Base-by-base conservation (phyloP, 2,797 vertebrate species). In the Epinephelus coioides region DNA sequence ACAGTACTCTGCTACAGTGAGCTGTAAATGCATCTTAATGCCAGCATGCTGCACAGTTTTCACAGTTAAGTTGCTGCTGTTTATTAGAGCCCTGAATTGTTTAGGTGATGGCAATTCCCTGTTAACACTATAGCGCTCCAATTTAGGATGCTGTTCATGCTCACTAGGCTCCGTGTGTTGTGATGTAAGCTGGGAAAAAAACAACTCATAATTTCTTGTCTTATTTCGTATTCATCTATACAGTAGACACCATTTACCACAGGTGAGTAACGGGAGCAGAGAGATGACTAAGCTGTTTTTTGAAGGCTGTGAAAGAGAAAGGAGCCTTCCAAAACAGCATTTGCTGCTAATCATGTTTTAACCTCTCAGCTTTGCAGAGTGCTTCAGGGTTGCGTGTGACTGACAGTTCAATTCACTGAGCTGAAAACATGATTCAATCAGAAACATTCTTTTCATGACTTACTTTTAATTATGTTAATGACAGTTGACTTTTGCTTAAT, bases 11-110 rank as follows among this genome's bases (percentile, higher is more conserved):
- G 75, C 87, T 78, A 81, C 79, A 81, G 59, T 85, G 77, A 87
- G 83, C 74, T 90, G 83, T 88, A 92, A 90, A 87, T 86, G 88
- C 73, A 80, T 90, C 61, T 73, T 79, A 82, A 72, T 81, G 77
- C 67, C 89, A 86, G 88, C 84, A 19, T 69, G 89, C 84, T 73
- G 73, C 79, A 83, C 82, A 75, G 72, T 87, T 91, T 87, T 82
- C 81, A 86, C 87, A 84, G 84, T 70, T 70, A 83, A 83, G 51
- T 74, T 65, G 19, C 76, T 55, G 61, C 13, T 55, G 40, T 57
- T 88, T 86, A 88, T 89, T 89, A 83, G 76, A 82, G 55, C 83
- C 72, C 76, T 69, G 76, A 75, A 85, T 82, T 78, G 69, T 86
- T 89, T 78, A 81, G 73, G 74, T 88, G 64, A 82, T 57, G 18